Evolutionary conservation across 2,888 invertebrate genomes (phyloP), one percentile per base, ranked within the genome.

Genomic region (Hyppa rectilinea): DNA sequence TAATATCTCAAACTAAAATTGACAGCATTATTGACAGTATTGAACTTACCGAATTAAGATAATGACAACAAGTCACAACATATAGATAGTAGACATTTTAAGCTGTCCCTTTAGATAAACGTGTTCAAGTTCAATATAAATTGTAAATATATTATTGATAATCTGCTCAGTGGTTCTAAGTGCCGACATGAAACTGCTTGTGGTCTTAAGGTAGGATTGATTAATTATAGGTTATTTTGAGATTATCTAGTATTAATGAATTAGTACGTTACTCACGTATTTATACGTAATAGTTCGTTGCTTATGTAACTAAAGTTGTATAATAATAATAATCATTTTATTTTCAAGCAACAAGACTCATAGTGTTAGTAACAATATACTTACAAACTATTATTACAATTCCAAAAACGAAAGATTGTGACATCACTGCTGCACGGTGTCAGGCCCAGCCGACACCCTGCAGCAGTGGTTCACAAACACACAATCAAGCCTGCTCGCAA

Each of bases 121-220:
- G 12, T 53, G 26, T 29, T 7, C 14, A n/a, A n/a, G 20, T 52
- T 20, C 68, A n/a, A 34, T 34, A 56, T 76, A 52, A 40, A 55
- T 36, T 20, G 58, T 43, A 31, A 56, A 67, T 52, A 75, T 17
- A 23, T 53, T 26, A 6, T 29, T 40, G 12, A 7, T 47, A 38
- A 53, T 23, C 2, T 5, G 23, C 0, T 52, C 31, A 76, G 59
- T 74, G 5, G 1, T 52, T 43, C 29, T 40, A 40, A 56, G 49
- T 31, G 36, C 50, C 12, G 58, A 34, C 31, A 77, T 77, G 76
- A 79, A 74, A 59, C 52, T 73, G 23, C 43, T 62, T n/a, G 49
- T 62, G 52, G 38, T 73, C 14, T 4, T 77, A 29, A 73, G 79
- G 76, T 76, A 72, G 2, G 38, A 12, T 12, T 4, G 10, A 36